Conservation (phyloP, 2,888 invertebrate species). For the Microdon myrmicae region DNA sequence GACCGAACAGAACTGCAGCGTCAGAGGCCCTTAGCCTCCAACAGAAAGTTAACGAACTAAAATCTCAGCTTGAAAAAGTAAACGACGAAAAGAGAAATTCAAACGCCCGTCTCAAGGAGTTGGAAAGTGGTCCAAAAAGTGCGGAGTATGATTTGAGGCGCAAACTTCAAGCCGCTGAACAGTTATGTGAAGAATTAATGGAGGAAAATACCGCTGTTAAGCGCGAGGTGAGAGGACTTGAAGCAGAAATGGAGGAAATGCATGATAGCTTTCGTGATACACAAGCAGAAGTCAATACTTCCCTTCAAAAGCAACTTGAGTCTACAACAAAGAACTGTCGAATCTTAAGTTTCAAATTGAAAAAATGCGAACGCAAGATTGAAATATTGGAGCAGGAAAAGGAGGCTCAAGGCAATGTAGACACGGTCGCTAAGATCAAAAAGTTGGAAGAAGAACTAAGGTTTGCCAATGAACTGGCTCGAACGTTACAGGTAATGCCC, state of each 20-base stretch:
- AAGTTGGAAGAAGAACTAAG: constrained; percentile 87
- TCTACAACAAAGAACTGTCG: constrained; percentile 98
- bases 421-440: constrained; percentile 76
- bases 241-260: constrained; percentile 98
- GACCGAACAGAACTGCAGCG: constrained; percentile 79
- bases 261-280: constrained; percentile 97
- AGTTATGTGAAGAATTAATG: constrained; percentile 91
- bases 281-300: constrained; percentile 95
- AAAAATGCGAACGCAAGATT: constrained; percentile 91
- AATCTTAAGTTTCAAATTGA: constrained; percentile 95
- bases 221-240: constrained; percentile 90
- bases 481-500: constrained; percentile 71
- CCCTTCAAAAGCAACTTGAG: constrained; percentile 93
- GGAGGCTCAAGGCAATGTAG: constrained; percentile 72
- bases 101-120: constrained; percentile 76
- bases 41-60: constrained; percentile 86
- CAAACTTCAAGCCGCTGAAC: constrained; percentile 89
- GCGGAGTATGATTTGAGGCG: constrained; percentile 78
- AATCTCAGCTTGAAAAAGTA: constrained; percentile 81
- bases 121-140: constrained; percentile 70
- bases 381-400: constrained; percentile 90
- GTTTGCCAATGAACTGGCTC: constrained; percentile 79
- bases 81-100: constrained; percentile 83
- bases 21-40: constrained; percentile 83
- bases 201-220: constrained; percentile 96